These are phyloP conservation scores for Epiblema foenella DNA, from an alignment of 2,888 invertebrate genomes.

Conservation along the genomic window DNA sequence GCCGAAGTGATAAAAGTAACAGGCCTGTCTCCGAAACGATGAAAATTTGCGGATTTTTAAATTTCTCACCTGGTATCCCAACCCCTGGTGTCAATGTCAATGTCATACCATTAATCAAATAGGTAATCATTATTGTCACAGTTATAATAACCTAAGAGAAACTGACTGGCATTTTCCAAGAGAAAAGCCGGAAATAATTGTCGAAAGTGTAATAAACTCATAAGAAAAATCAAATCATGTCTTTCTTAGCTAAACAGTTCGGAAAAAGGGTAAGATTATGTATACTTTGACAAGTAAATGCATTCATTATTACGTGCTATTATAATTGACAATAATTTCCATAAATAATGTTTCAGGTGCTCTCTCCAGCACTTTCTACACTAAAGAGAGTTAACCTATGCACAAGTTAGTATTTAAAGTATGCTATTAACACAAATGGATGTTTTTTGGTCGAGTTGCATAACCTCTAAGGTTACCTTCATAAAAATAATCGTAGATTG, in stretches of 20 bases:
- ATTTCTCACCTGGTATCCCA: too few relatives aligned
- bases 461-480: slow-evolving; percentile 13
- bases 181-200: slow-evolving; percentile 19
- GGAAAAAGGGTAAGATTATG: slow-evolving; percentile 63
- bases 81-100: too few relatives aligned
- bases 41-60: too few relatives aligned
- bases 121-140: slow-evolving; percentile 12
- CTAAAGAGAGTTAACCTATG: slow-evolving; percentile 66
- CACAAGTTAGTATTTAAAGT: slow-evolving; percentile 67
- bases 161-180: slow-evolving; percentile 39
- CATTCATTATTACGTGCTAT: slow-evolving; percentile 17
- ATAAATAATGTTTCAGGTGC: slow-evolving; percentile 57
- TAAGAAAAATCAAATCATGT: slow-evolving; percentile 56
- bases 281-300: not conserved
- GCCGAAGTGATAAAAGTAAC: too few relatives aligned
- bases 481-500: not conserved
- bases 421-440: not conserved
- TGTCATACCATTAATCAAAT: too few relatives aligned
- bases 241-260: slow-evolving; percentile 65
- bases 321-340: slow-evolving; percentile 15
- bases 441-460: slow-evolving; percentile 14
- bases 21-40: too few relatives aligned
- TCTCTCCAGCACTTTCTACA: slow-evolving; percentile 61
- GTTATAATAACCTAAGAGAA: slow-evolving; percentile 4
- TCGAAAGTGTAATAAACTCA: slow-evolving; percentile 1